Conservation (phyloP, 2,888 invertebrate genomes). For the Melolontha melolontha region DNA sequence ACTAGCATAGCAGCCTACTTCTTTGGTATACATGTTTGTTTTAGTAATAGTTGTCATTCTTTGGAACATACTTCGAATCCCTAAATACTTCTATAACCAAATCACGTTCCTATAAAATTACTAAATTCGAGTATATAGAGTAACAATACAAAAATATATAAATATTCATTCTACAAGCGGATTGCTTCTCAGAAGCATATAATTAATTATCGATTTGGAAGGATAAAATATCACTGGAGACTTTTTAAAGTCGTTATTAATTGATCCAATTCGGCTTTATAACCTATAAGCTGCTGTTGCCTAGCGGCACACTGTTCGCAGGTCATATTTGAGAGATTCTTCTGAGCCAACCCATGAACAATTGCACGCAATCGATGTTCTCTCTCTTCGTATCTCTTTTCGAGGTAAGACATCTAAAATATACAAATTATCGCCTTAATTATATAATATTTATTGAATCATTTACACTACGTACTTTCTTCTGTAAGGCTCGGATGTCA, state of each 20-base stretch:
- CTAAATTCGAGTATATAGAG: too few relatives aligned
- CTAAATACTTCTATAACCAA: too few relatives aligned
- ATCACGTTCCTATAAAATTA: too few relatives aligned
- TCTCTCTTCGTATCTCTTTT: constrained; percentile 66
- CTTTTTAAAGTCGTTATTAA: constrained; percentile 63
- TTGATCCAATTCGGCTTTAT: constrained; percentile 65
- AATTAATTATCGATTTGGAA: constrained; percentile 31
- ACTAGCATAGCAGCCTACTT: too few relatives aligned
- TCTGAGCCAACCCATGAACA: constrained; percentile 65
- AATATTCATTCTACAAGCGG: constrained; percentile 13
- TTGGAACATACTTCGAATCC: too few relatives aligned
- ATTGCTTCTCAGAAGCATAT: constrained; percentile 9
- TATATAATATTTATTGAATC: too few relatives aligned
- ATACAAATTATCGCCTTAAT: not conserved
- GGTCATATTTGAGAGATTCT: constrained; percentile 59
- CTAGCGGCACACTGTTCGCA: constrained; percentile 64
- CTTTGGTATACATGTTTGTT: too few relatives aligned
- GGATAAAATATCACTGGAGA: constrained; percentile 52
- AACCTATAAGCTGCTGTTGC: constrained; percentile 63
- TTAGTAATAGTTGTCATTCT: too few relatives aligned
- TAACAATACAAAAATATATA: constrained; percentile 5
- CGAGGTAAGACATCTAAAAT: constrained; percentile 62
- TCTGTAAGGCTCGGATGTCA: constrained; percentile 55
- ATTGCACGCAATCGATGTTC: constrained; percentile 66
- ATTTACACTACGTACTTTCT: constrained; percentile 53